Evolutionary conservation across 2,888 invertebrate genomes (phyloP).

Genomic region (Xestia c-nigrum): DNA sequence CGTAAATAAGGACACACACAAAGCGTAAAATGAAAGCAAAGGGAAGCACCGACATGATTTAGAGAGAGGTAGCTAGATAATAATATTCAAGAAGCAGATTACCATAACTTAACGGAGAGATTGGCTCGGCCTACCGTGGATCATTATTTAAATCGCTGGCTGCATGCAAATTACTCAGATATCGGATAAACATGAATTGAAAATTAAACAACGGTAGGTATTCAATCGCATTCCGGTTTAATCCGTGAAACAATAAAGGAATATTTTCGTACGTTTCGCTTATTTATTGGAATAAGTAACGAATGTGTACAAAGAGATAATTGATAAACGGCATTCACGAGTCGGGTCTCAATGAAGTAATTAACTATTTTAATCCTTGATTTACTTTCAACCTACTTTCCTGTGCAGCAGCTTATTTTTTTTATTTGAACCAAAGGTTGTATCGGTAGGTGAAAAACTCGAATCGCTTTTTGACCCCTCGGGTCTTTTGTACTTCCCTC

Average conservation of each 20-base stretch:
- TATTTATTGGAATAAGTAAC: conserved; percentile 23
- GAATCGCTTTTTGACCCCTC: conserved; percentile 43
- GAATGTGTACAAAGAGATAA: conserved; percentile 13
- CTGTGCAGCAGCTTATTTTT: conserved; percentile 9
- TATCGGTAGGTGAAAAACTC: conserved; percentile 21
- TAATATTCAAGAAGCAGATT: conserved; percentile 77
- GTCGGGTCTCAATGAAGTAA: neutral
- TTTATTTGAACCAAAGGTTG: conserved; percentile 14
- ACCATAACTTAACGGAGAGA: conserved; percentile 78
- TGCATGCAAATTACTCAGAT: conserved; percentile 74
- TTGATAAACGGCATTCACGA: conserved; percentile 15
- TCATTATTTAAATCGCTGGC: conserved; percentile 80
- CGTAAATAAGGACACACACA: conserved; percentile 76
- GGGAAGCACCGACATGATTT: conserved; percentile 71
- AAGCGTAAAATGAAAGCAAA: conserved; percentile 73
- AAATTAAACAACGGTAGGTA: conserved; percentile 70
- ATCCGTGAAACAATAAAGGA: conserved; percentile 55
- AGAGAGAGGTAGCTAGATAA: conserved; percentile 71
- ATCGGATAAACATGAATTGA: conserved; percentile 73
- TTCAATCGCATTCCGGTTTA: conserved; percentile 59
- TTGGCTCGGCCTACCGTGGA: conserved; percentile 72
- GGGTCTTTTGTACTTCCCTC: conserved; percentile 33
- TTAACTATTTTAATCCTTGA: neutral
- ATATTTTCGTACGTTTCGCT: conserved; percentile 37
- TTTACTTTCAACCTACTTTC: neutral